phyloP scores from a whole-genome alignment of 2,888 invertebrate species.

The Linyphia triangularis region DNA sequence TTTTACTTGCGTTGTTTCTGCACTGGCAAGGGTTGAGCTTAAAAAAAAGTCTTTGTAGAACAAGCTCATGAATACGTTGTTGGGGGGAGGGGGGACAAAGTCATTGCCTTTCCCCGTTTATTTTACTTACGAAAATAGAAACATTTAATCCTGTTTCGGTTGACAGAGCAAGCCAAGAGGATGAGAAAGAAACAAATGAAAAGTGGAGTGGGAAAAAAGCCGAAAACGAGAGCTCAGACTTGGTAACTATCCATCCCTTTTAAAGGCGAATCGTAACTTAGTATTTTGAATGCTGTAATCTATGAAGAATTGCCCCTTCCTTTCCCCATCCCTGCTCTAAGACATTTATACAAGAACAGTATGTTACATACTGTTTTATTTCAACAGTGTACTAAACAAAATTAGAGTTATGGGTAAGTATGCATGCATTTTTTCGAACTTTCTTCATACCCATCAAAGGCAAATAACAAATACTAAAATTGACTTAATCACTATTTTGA shows the following conservation, averaged over 20 bases:
- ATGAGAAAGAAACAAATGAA: conserved; percentile 70
- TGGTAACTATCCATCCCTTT: conserved; percentile 60
- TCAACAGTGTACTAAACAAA: too few relatives aligned
- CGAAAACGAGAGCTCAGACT: not conserved
- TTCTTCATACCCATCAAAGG: too few relatives aligned
- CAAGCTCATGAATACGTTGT: conserved; percentile 44
- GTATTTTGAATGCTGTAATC: conserved; percentile 10
- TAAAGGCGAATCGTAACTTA: conserved; percentile 19
- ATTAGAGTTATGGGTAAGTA: too few relatives aligned
- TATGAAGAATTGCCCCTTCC: not conserved
- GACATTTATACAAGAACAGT: not conserved
- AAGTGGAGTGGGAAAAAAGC: conserved; percentile 22
- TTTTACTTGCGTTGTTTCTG: not conserved
- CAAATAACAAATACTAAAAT: too few relatives aligned
- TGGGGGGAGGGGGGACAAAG: conserved; percentile 19
- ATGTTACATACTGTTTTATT: too few relatives aligned
- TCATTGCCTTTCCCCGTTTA: conserved; percentile 59
- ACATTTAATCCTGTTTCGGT: conserved; percentile 71
- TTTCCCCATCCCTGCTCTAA: too few relatives aligned
- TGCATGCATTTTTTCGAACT: too few relatives aligned
- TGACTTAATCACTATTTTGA: too few relatives aligned
- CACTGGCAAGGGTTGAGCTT: conserved; percentile 19
- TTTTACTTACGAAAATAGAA: conserved; percentile 70
- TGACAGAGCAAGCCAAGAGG: conserved; percentile 66
- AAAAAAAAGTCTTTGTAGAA: conserved; percentile 38